phyloP scores from a whole-genome alignment of 2,888 invertebrate genomes.

The Sialis lutaria region DNA sequence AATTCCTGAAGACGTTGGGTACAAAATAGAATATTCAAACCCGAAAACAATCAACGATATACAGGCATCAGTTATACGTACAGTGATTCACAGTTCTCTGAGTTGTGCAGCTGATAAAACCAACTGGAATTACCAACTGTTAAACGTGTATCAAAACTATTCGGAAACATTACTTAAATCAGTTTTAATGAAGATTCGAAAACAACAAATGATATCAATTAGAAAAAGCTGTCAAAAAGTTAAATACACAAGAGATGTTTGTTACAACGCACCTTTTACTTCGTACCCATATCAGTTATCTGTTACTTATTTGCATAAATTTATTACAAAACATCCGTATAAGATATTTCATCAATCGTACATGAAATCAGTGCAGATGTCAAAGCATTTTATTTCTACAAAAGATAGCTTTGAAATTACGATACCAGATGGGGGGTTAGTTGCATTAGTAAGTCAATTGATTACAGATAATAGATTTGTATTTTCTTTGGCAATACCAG shows the following conservation, averaged over 20 bases:
- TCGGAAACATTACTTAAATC: slow-evolving; percentile 41
- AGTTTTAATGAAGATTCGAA: slow-evolving; percentile 38
- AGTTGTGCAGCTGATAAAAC: slow-evolving; percentile 40
- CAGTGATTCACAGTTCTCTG: slow-evolving; percentile 47
- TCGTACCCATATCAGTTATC: slow-evolving; percentile 25
- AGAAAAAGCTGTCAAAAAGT: slow-evolving; percentile 14
- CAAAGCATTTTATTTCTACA: slow-evolving; percentile 7
- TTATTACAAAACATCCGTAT: slow-evolving; percentile 30
- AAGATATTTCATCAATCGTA: slow-evolving; percentile 25
- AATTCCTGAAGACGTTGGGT: slow-evolving; percentile 6
- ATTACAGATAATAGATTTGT: slow-evolving; percentile 17
- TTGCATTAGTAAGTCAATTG: slow-evolving; percentile 30
- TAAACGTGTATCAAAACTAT: slow-evolving; percentile 53
- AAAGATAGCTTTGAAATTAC: slow-evolving; percentile 19
- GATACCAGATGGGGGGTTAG: slow-evolving; percentile 28
- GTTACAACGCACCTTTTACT: slow-evolving; percentile 14
- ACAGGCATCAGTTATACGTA: slow-evolving; percentile 32
- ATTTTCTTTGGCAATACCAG: slow-evolving; percentile 32
- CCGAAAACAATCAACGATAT: slow-evolving; percentile 30
- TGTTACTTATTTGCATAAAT: slow-evolving; percentile 25
- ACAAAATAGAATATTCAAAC: slow-evolving; percentile 16
- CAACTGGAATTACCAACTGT: slow-evolving; percentile 45
- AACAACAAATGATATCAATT: slow-evolving; percentile 39
- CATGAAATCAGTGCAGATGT: slow-evolving; percentile 10
- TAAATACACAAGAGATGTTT: slow-evolving; percentile 6